These are phyloP conservation scores for Dicrostonyx torquatus DNA, from an alignment of 2,797 vertebrate genomes.

Conservation along the genomic window DNA sequence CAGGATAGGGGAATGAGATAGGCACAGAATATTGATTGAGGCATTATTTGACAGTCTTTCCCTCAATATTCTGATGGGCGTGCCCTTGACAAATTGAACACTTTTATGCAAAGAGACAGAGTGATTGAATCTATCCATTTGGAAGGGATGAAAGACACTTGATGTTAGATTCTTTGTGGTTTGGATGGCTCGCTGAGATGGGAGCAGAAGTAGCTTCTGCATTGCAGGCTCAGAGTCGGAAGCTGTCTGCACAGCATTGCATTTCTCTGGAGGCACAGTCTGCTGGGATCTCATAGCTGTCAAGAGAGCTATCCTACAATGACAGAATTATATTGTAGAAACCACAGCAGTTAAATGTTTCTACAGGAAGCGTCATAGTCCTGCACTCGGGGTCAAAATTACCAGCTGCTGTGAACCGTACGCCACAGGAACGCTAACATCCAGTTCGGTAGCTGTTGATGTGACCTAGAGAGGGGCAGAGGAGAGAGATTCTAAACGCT, in stretches of 20 bases:
- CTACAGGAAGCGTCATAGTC: neutral
- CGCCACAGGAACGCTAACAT: neutral
- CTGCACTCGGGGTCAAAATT: neutral
- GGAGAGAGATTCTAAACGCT: neutral
- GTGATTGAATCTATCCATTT: neutral
- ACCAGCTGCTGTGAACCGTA: slow-evolving; percentile 16
- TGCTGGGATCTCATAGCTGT: neutral
- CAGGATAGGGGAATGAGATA: neutral
- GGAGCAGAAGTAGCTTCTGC: neutral
- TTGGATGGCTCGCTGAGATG: neutral
- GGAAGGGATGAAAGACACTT: neutral
- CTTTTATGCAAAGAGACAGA: neutral
- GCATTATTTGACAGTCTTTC: neutral
- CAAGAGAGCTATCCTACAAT: neutral
- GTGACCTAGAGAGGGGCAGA: neutral
- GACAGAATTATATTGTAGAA: neutral
- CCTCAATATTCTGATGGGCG: neutral
- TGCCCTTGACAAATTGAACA: neutral
- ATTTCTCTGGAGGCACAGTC: neutral
- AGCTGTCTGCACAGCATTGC: neutral
- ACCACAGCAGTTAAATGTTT: neutral
- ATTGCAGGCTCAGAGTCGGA: neutral
- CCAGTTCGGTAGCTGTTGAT: neutral
- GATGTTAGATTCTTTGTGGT: neutral
- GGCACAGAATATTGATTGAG: neutral